Evolutionary conservation across 37 sponge, comb jelly and placozoan species (phyloP), one percentile per base, ranked within the genome.

Genomic region (Tethya wilhelma): DNA sequence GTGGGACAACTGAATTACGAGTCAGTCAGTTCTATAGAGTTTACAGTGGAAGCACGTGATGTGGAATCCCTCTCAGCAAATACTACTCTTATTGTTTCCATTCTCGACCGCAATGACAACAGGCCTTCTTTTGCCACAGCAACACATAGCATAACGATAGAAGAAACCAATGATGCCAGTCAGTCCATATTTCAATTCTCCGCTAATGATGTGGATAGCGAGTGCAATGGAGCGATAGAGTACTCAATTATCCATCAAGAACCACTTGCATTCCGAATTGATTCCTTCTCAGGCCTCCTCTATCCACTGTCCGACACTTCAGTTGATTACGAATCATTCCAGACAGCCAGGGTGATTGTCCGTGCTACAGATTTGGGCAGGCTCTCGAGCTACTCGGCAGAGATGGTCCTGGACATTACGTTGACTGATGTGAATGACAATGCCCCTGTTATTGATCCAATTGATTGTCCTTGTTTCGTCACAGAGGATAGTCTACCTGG

Each of bases 401-500:
- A 84, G 40, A 32, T 89, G 0, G 44, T 67, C 17, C 68, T 92
- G 32, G 31, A 30, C 11, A 63, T 92, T 1, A 59, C 22, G 59
- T 63, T 92, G 55, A 79, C 58, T 0, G 32, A 73, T 20, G 76
- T 44, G 17, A 64, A 92, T 32, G 85, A 87, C 80, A 58, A 79
- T 17, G 31, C 75, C 19, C 93, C 93, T 26, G 67, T 83, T 2
- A 67, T 92, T 30, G 80, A 73, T 41, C 79, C 82, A 0, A 58
- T 84, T 12, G 36, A 64, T 5, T 92, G 93, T 55, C 89, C 93
- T 0, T 92, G 93, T 44, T 92, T 73, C 57, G 66, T 92, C 4
- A 31, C 28, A 45, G 93, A 92, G 46, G 68, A 82, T n/a, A 11
- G 7, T n/a, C 38, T 39, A 1, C 8, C 75, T 20, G 56, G 68